A percentile compares a stretch with the other conserved stretches of the same genome.
Evolutionary conservation across 1,140 invertebrate genomes (phyloP).

Genomic region (Pentalonia nigronervosa): DNA sequence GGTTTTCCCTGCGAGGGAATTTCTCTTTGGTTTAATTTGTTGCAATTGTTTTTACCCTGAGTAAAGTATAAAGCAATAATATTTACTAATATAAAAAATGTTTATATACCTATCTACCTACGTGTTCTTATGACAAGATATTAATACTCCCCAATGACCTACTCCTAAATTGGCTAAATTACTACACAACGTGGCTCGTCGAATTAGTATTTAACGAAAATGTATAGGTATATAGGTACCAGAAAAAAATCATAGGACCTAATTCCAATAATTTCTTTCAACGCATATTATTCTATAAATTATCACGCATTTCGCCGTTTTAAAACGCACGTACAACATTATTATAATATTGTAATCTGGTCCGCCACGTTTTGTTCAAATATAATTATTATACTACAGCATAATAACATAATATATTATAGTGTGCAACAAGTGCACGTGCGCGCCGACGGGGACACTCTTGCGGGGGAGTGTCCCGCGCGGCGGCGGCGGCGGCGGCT

Average conservation of each 20-base stretch:
- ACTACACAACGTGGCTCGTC: not conserved
- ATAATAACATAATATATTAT: constrained; percentile 21
- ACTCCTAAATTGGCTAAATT: not conserved
- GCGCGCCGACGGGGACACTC: not conserved
- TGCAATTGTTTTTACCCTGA: not conserved
- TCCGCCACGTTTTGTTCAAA: not conserved
- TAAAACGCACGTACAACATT: not conserved
- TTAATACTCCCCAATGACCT: not conserved
- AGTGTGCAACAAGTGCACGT: not conserved
- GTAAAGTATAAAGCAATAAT: not conserved
- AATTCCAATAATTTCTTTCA: not conserved
- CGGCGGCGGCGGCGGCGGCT: not conserved
- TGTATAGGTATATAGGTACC: no score
- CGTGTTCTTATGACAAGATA: not conserved
- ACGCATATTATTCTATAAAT: not conserved
- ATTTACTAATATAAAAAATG: not conserved
- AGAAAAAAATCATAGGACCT: not conserved
- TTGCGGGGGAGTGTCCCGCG: not conserved
- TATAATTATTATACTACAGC: not conserved
- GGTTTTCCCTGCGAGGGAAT: not conserved
- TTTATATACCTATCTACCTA: not conserved
- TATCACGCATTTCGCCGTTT: not conserved
- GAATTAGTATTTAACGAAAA: not conserved
- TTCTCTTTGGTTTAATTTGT: not conserved
- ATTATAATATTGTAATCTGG: not conserved